Conservation (phyloP, 2,888 invertebrate species). For the Neoscelio sp. region DNA sequence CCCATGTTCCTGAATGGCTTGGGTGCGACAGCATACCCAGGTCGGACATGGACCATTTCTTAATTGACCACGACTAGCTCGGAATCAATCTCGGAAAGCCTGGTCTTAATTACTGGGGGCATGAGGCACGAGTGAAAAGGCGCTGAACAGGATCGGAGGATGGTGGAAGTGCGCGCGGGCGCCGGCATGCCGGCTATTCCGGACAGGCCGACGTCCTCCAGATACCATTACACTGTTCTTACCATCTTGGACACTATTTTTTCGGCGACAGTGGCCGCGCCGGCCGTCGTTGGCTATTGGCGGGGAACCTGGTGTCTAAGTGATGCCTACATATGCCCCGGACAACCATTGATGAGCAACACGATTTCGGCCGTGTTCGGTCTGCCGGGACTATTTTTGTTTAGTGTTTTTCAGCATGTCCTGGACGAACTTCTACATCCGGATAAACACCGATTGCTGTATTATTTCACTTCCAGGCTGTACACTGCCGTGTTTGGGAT, state of each 20-base stretch:
- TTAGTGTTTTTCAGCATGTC: slow-evolving; percentile 87
- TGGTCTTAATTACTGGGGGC: too few species aligned
- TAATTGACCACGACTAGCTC: slow-evolving; percentile 43
- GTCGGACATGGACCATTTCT: slow-evolving; percentile 65
- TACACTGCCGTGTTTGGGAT: slow-evolving; percentile 91
- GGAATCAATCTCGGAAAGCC: slow-evolving; percentile 37
- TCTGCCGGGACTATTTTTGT: slow-evolving; percentile 87
- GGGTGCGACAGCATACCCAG: slow-evolving; percentile 41
- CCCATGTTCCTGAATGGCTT: slow-evolving; percentile 29
- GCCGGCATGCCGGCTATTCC: slow-evolving; percentile 87
- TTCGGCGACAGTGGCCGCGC: slow-evolving; percentile 89
- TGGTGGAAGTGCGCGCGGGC: slow-evolving; percentile 86
- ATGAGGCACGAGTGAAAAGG: slow-evolving; percentile 73
- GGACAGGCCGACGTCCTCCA: slow-evolving; percentile 83
- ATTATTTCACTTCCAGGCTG: slow-evolving; percentile 88
- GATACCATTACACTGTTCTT: slow-evolving; percentile 84
- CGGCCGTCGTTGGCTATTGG: slow-evolving; percentile 94
- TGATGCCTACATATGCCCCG: slow-evolving; percentile 89
- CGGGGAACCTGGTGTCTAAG: slow-evolving; percentile 93
- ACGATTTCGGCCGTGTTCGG: slow-evolving; percentile 89
- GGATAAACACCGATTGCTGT: slow-evolving; percentile 87
- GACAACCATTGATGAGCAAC: slow-evolving; percentile 86
- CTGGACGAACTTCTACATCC: slow-evolving; percentile 87
- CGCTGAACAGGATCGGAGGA: slow-evolving; percentile 75
- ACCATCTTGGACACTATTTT: slow-evolving; percentile 89